Evolutionary conservation across 2,113 vertebrate genomes (phyloP), one percentile per base, ranked within the genome.

Genomic region (human (Homo sapiens)): DNA sequence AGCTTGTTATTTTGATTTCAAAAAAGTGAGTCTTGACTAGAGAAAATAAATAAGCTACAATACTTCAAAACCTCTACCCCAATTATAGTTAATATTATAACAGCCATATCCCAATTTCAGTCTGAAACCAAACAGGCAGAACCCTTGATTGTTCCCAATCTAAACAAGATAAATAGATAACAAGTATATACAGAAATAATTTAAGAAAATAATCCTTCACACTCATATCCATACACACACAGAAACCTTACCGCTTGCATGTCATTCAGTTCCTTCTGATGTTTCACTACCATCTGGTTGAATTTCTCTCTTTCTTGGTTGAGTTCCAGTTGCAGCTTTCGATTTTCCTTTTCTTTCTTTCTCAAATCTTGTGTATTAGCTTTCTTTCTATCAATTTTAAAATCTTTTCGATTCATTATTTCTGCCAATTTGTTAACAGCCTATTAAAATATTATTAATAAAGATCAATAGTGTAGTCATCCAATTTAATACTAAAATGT

Each of bases 321-420:
- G 50, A 99, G 99, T 87, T 99, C 99, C 97, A 99, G 98, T 90
- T 99, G 99, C 22, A 99, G 98, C 97, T 99, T 99, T 97, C 99
- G 98, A 98, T 99, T 99, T 98, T 99, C 99, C 98, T 99, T 99
- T 99, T 99, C 99, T 95, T 99, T 99, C 98, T 99, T 99, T 96
- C 99, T 99, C 98, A 99, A 98, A 98, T 99, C 99, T 48, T 99
- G 99, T 30, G 99, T 99, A 95, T 99, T 99, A 95, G 99, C 99
- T 98, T 99, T 99, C 98, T 99, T 99, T 97, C 99, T 99, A 98
- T 99, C 99, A 96, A 99, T 98, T 99, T 99, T 99, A 99, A 99
- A 99, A 98, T 99, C 99, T 98, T 99, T 99, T 25, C 99, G 99
- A 98, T 99, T 99, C 99, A 99, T 99, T 98, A 99, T 99, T 98